Conservation (phyloP, 2,797 vertebrate species). For the Podarcis siculus region DNA sequence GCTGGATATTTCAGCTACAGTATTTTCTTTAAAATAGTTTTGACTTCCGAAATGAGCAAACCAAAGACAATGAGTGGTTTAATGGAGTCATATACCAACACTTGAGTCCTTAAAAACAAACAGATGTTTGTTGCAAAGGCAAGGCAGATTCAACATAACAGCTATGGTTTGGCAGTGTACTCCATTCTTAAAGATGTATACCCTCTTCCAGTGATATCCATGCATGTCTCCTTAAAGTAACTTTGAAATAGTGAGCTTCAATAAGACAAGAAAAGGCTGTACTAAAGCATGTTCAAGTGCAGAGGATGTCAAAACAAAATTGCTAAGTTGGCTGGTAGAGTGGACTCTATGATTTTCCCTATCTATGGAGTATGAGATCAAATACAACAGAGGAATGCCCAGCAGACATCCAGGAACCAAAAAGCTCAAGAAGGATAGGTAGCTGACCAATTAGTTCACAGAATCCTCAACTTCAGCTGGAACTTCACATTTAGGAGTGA, state of each 20-base stretch:
- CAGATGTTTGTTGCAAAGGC: no score
- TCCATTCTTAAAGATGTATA: background rate
- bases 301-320: background rate
- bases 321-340: background rate
- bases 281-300: background rate
- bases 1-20: background rate
- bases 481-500: background rate
- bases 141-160: background rate
- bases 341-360: background rate
- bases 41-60: background rate
- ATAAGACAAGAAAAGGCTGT: background rate
- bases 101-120: background rate
- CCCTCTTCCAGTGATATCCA: background rate
- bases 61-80: background rate
- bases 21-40: background rate
- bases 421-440: background rate
- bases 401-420: background rate
- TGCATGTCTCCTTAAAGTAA: background rate
- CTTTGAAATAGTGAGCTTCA: background rate
- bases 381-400: background rate
- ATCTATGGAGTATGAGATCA: background rate
- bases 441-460: background rate
- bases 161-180: background rate
- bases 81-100: background rate
- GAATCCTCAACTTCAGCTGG: background rate